Evolutionary conservation across 2,888 invertebrate genomes (phyloP).

Genomic region (Ctena decussata): DNA sequence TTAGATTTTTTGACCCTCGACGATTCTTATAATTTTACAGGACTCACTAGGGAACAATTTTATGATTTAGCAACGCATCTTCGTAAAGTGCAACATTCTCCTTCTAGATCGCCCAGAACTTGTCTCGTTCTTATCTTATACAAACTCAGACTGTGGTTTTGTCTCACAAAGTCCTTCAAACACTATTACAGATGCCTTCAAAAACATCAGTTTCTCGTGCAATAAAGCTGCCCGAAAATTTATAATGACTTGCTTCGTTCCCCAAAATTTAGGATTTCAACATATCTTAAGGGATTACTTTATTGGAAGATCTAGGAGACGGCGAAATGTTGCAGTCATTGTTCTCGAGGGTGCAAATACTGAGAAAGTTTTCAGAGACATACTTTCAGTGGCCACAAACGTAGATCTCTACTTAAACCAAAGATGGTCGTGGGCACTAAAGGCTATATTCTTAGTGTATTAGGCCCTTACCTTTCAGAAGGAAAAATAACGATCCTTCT

Average conservation of each 20-base stretch:
- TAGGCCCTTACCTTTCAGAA: not conserved
- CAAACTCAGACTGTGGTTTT: not conserved
- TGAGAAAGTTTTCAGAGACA: constrained; percentile 20
- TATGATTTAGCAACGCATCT: not conserved
- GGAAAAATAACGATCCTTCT: not conserved
- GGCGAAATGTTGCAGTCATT: not conserved
- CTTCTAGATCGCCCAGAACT: not conserved
- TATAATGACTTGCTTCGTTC: not conserved
- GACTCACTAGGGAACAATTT: not conserved
- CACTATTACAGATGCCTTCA: not conserved
- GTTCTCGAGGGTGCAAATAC: constrained; percentile 2
- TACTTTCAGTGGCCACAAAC: constrained; percentile 11
- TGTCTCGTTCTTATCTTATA: not conserved
- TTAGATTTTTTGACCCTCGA: not conserved
- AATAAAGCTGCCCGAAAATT: not conserved
- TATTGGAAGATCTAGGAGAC: not conserved
- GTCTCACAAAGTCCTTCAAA: not conserved
- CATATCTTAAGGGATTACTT: not conserved
- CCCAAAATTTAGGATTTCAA: not conserved
- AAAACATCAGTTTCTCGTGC: not conserved
- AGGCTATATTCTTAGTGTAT: not conserved
- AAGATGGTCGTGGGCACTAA: not conserved
- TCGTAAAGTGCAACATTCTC: not conserved
- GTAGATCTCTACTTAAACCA: not conserved
- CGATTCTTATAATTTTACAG: not conserved